Evolutionary conservation across 2,113 vertebrate species (phyloP).

Genomic region (Podiceps cristatus): DNA sequence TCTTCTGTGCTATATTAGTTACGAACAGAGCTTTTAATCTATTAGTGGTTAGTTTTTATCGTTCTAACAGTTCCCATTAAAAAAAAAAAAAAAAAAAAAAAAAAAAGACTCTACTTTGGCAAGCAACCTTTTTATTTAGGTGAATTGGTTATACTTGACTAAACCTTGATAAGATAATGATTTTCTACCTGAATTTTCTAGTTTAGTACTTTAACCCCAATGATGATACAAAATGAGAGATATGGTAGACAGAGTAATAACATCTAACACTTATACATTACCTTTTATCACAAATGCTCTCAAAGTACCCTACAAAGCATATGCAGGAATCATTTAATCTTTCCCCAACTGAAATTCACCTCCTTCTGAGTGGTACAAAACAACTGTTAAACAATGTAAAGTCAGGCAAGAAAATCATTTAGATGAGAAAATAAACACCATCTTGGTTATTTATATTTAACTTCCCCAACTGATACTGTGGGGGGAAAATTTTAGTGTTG

Average conservation of each 20-base stretch:
- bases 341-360: neutral
- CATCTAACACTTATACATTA: neutral
- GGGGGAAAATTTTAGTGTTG: neutral
- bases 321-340: neutral
- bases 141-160: neutral
- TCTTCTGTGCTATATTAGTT: neutral
- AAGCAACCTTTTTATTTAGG: neutral
- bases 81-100: neutral
- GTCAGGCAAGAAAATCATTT: neutral
- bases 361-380: neutral
- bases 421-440: neutral
- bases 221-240: neutral
- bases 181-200: neutral
- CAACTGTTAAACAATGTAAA: neutral
- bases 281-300: neutral
- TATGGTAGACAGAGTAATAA: neutral
- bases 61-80: neutral
- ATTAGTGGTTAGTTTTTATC: neutral
- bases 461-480: fast-evolving
- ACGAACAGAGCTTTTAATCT: neutral
- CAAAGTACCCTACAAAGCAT: neutral
- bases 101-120: neutral
- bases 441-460: neutral
- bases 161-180: neutral
- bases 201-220: neutral